Evolutionary conservation across 2,113 vertebrate genomes (phyloP).

Genomic region (Xyliphius kryptos): DNA sequence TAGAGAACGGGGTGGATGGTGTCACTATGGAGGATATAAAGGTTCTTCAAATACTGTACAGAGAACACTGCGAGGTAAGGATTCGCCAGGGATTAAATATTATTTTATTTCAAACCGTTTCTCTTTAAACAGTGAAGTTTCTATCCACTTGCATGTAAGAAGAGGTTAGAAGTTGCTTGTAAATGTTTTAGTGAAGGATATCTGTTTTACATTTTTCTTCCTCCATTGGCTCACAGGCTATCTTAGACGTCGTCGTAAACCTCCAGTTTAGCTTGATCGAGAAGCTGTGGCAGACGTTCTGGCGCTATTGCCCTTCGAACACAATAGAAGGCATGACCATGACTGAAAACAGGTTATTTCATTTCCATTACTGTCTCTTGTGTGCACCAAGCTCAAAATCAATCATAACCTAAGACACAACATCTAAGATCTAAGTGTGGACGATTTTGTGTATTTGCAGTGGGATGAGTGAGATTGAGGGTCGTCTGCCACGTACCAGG

Average conservation of each 20-base stretch:
- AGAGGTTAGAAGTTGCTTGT: too few species aligned
- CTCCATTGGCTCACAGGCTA: too few species aligned
- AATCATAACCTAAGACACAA: too few species aligned
- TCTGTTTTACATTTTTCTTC: too few species aligned
- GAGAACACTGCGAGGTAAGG: conserved; percentile 96
- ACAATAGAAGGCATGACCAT: conserved; percentile 68
- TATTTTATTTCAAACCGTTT: too few species aligned
- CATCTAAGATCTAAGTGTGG: too few species aligned
- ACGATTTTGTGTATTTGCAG: conserved; percentile 19
- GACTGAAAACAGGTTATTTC: conserved; percentile 74
- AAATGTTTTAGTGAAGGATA: too few species aligned
- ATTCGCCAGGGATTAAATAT: too few species aligned
- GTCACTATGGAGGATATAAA: conserved; percentile 76
- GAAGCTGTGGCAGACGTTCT: conserved; percentile 96
- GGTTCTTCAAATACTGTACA: conserved; percentile 85
- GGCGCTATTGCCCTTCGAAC: conserved; percentile 78
- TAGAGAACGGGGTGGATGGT: conserved; percentile 70
- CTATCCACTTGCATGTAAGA: too few species aligned
- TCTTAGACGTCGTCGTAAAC: conserved; percentile 90
- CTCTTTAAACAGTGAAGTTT: too few species aligned
- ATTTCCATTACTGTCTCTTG: too few species aligned
- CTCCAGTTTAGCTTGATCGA: conserved; percentile 95
- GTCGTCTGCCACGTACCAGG: conserved; percentile 71
- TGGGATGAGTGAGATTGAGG: conserved; percentile 77
- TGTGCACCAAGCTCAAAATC: too few species aligned